A percentile compares a stretch with the other conserved stretches of the same genome.
Evolutionary conservation across 2,113 vertebrate species (phyloP).

Genomic region (Prunella himalayana): DNA sequence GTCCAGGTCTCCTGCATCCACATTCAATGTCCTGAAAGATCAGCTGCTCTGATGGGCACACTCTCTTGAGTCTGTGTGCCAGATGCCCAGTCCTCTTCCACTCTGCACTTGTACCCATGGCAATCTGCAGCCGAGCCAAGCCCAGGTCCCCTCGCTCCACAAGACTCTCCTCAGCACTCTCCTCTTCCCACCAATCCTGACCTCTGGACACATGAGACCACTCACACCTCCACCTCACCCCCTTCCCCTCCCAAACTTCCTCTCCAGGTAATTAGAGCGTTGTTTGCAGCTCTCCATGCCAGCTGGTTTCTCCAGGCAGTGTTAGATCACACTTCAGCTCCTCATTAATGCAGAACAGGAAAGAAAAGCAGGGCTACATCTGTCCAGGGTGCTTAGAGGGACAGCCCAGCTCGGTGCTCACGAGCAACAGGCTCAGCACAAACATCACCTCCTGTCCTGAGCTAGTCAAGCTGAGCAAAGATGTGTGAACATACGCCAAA

Average conservation of each 20-base stretch:
- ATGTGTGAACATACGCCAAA: neutral
- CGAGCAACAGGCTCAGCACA: neutral
- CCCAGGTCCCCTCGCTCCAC: neutral
- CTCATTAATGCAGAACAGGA: constrained; percentile 4
- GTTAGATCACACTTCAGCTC: constrained; percentile 45
- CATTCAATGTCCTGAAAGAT: neutral
- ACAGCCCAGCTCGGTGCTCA: neutral
- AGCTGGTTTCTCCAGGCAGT: constrained; percentile 43
- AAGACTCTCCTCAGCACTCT: neutral
- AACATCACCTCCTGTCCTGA: neutral
- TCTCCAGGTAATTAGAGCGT: constrained; percentile 27
- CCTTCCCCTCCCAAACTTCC: neutral
- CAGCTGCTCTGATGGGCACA: neutral
- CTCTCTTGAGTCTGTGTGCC: neutral
- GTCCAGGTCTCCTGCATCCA: neutral
- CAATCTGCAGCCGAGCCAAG: neutral
- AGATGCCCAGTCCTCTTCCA: neutral
- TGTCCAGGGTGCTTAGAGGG: neutral
- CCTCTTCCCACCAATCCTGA: neutral
- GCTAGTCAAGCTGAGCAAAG: neutral
- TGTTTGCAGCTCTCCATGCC: neutral
- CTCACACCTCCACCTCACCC: neutral
- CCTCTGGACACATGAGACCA: neutral
- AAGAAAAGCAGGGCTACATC: neutral
- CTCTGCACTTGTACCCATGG: fast-evolving